Evolutionary conservation across 1,140 invertebrate species (phyloP).

Genomic region (Lepidurus couesii): DNA sequence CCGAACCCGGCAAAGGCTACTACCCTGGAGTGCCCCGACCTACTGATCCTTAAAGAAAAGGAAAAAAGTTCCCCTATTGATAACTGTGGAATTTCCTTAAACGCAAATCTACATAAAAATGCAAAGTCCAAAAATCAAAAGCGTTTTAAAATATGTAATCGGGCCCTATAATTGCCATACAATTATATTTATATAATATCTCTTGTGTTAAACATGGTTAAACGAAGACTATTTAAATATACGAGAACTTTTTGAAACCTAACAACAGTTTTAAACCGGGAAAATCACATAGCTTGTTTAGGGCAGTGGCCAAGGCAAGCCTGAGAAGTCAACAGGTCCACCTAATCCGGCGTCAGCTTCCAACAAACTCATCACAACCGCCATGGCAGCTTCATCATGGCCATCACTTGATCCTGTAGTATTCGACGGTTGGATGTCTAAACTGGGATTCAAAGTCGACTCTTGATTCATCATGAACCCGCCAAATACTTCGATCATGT

Average conservation of each 20-base stretch:
- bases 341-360: constrained; percentile 72
- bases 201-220: no score
- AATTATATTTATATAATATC: no score
- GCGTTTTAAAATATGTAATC: no score
- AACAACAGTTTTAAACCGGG: background rate
- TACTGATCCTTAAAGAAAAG: background rate
- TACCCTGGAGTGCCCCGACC: constrained; percentile 12
- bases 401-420: constrained; percentile 56
- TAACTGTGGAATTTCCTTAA: background rate
- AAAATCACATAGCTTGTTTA: constrained; percentile 43
- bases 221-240: background rate
- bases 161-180: no score
- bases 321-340: constrained; percentile 78
- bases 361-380: constrained; percentile 83
- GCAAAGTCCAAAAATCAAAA: no score
- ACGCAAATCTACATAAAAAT: constrained; percentile 9
- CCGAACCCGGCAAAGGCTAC: background rate
- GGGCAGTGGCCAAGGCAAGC: constrained; percentile 77
- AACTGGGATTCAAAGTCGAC: constrained; percentile 32
- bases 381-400: constrained; percentile 85
- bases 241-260: background rate
- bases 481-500: constrained; percentile 58
- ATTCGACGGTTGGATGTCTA: constrained; percentile 42
- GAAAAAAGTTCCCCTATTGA: background rate
- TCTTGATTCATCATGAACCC: constrained; percentile 47